Conservation (phyloP, 2,797 vertebrate genomes). For the Rhinella marina region DNA sequence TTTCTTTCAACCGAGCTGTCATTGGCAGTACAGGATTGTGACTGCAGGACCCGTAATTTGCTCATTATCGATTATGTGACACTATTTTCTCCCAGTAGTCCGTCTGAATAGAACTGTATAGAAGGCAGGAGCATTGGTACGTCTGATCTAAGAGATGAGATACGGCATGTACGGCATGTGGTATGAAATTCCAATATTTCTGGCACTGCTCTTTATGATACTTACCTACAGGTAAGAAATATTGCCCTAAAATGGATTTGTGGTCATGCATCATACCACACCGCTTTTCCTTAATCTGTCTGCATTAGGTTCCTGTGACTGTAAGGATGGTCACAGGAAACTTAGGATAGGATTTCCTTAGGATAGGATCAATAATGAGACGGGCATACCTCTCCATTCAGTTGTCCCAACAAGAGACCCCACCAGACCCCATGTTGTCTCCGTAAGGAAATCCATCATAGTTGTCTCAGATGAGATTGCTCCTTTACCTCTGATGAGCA, state of each 20-base stretch:
- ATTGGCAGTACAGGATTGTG: background rate
- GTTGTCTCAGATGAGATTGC: background rate
- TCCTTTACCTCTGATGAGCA: background rate
- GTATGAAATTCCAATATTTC: background rate
- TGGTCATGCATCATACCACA: background rate
- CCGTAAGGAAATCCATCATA: too few relatives aligned
- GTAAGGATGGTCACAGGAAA: background rate
- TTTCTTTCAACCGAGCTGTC: slow-evolving; percentile 27
- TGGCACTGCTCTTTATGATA: background rate
- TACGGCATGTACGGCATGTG: background rate
- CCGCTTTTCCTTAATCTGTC: background rate
- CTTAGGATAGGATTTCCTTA: background rate
- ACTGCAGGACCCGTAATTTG: slow-evolving; percentile 26
- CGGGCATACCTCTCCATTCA: background rate
- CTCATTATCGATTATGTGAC: slow-evolving; percentile 55
- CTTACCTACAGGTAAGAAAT: too few relatives aligned
- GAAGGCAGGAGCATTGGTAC: background rate
- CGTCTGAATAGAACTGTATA: background rate
- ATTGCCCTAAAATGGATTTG: background rate
- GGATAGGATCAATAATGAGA: background rate
- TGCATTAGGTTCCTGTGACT: background rate
- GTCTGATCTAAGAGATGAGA: background rate
- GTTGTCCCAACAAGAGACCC: background rate
- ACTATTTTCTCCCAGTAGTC: background rate
- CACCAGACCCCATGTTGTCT: too few relatives aligned